Evolutionary conservation across 64 coral and sea anemone genomes (phyloP).

Genomic region (Montipora cactus): DNA sequence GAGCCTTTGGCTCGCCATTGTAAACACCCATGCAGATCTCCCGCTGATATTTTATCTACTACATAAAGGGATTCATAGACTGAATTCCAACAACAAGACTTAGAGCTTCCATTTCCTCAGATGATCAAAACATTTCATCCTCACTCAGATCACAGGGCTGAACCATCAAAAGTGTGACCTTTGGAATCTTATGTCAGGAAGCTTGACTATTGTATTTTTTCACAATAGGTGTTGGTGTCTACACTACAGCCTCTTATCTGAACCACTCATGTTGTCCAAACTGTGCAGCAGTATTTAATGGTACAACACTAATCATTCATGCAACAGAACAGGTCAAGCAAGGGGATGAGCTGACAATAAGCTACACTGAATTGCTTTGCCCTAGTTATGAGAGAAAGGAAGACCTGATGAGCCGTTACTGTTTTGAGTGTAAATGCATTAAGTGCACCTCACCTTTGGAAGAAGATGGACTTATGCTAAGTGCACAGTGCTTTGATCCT

Average conservation of each 20-base stretch:
- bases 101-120: too few relatives aligned
- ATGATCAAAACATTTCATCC: too few relatives aligned
- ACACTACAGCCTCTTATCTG: slow-evolving; percentile 49
- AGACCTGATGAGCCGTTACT: slow-evolving; percentile 83
- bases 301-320: slow-evolving; percentile 50
- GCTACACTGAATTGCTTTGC: slow-evolving; percentile 87
- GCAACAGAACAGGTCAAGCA: slow-evolving; percentile 63
- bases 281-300: slow-evolving; percentile 83
- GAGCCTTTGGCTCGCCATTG: too few relatives aligned
- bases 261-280: slow-evolving; percentile 98
- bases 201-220: not conserved
- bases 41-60: too few relatives aligned
- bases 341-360: slow-evolving; percentile 92
- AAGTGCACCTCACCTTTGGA: slow-evolving; percentile 59
- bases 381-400: slow-evolving; percentile 74
- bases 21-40: too few relatives aligned
- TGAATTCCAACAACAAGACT: too few relatives aligned
- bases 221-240: slow-evolving; percentile 84
- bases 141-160: too few relatives aligned
- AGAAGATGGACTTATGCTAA: slow-evolving; percentile 74
- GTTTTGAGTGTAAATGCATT: slow-evolving; percentile 78
- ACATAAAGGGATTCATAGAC: too few relatives aligned
- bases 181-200: not conserved
- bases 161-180: too few relatives aligned
- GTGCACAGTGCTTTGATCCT: slow-evolving; percentile 60